Evolutionary conservation across 1,140 invertebrate genomes (phyloP).

Genomic region (Cepaea nemoralis): DNA sequence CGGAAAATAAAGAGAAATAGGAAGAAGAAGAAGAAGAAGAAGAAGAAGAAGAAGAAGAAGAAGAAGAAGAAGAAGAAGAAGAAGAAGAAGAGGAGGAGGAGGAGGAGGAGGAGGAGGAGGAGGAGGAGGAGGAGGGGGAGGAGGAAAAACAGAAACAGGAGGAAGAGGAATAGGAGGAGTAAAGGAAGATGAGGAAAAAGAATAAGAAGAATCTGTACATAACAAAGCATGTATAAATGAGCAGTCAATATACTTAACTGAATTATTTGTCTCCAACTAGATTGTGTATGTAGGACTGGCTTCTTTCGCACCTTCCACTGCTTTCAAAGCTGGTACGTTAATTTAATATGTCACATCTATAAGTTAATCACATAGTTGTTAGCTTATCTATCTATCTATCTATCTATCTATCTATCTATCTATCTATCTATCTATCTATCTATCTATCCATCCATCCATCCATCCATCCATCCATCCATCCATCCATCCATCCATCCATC

Average conservation of each 20-base stretch:
- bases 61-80: neutral
- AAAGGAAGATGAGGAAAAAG: neutral
- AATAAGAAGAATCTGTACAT: neutral
- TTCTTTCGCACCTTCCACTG: slow-evolving; percentile 16
- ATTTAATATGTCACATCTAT: neutral
- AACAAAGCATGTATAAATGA: neutral
- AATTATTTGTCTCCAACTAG: neutral
- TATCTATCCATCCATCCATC: too few species aligned
- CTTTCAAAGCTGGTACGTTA: slow-evolving; percentile 6
- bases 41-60: neutral
- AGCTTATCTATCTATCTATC: too few species aligned
- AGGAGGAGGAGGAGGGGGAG: neutral
- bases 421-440: too few species aligned
- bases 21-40: neutral
- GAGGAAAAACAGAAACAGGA: neutral
- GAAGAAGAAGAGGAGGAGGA: neutral
- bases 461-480: too few species aligned
- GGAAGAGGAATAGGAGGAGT: neutral
- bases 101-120: neutral
- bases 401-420: too few species aligned
- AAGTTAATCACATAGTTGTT: neutral
- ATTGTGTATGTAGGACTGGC: slow-evolving; percentile 14
- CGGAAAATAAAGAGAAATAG: neutral
- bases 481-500: too few species aligned
- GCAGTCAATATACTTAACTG: neutral